Conservation (phyloP, 2,888 invertebrate species). For the Fissipunctia ypsillon region DNA sequence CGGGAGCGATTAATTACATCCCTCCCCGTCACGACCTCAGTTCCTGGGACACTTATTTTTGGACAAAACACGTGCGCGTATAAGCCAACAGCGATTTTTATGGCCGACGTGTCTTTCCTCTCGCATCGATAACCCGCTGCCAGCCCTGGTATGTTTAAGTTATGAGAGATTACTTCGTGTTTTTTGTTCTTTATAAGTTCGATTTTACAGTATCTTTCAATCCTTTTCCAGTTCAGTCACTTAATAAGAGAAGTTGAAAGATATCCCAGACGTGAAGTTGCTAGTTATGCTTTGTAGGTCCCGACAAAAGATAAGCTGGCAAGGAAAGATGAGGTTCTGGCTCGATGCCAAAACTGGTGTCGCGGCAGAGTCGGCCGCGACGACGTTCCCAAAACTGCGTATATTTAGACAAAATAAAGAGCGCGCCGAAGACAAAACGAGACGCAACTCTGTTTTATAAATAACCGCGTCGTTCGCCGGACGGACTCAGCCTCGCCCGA, state of each 20-base stretch:
- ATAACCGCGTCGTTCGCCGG: slow-evolving; percentile 89
- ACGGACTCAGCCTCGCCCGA: slow-evolving; percentile 85
- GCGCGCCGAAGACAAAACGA: slow-evolving; percentile 90
- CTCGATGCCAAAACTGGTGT: slow-evolving; percentile 84
- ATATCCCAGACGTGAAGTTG: slow-evolving; percentile 20
- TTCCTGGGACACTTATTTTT: slow-evolving; percentile 81
- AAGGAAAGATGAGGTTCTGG: slow-evolving; percentile 85
- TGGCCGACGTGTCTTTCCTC: slow-evolving; percentile 45
- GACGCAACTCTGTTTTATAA: slow-evolving; percentile 90
- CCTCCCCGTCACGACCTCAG: slow-evolving; percentile 63
- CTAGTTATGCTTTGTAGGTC: slow-evolving; percentile 67
- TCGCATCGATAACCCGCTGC: slow-evolving; percentile 21
- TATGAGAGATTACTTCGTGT: background rate
- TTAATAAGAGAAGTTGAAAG: slow-evolving; percentile 21
- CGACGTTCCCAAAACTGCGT: slow-evolving; percentile 91
- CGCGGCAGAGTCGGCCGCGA: slow-evolving; percentile 86
- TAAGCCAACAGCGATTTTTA: slow-evolving; percentile 67
- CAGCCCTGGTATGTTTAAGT: slow-evolving; percentile 30
- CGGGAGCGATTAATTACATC: slow-evolving; percentile 74
- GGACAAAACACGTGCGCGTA: slow-evolving; percentile 78
- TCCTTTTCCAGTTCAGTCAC: slow-evolving; percentile 3
- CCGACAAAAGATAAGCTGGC: slow-evolving; percentile 82
- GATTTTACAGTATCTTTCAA: slow-evolving; percentile 9
- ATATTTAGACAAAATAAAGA: slow-evolving; percentile 91
- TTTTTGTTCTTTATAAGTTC: background rate